Conservation (phyloP, 2,888 invertebrate species). For the Ctenicera cuprea region DNA sequence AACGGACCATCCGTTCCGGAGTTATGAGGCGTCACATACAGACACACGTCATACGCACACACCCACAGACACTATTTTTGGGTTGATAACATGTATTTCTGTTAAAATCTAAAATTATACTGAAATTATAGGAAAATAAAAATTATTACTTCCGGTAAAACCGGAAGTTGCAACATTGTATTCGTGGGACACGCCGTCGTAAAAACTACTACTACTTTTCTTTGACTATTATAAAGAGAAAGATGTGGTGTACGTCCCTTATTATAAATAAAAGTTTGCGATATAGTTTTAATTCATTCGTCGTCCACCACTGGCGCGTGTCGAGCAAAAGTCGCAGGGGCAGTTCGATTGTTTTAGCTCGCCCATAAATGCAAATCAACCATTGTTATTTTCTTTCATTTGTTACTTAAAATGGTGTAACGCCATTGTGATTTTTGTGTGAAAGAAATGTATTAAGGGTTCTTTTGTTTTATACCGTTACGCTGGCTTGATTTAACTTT, state of each 20-base stretch:
- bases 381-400: slow-evolving; percentile 67
- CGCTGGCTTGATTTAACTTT: slow-evolving; percentile 66
- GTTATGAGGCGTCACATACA: too few relatives aligned
- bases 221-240: too few relatives aligned
- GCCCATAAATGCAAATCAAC: slow-evolving; percentile 68
- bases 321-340: slow-evolving; percentile 44
- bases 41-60: too few relatives aligned
- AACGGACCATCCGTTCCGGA: too few relatives aligned
- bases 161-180: too few relatives aligned
- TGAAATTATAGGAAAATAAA: too few relatives aligned
- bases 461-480: slow-evolving; percentile 66
- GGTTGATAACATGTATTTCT: too few relatives aligned
- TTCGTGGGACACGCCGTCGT: too few relatives aligned
- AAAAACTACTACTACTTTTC: too few relatives aligned
- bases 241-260: neutral
- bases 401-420: slow-evolving; percentile 67
- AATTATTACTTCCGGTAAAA: too few relatives aligned
- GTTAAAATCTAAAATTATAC: too few relatives aligned
- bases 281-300: slow-evolving; percentile 48
- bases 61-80: too few relatives aligned
- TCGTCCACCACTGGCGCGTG: slow-evolving; percentile 45
- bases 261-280: slow-evolving; percentile 41
- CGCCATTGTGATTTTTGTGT: slow-evolving; percentile 64
- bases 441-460: slow-evolving; percentile 66
- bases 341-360: slow-evolving; percentile 66